These are phyloP conservation scores for Crax fasciolata DNA, from an alignment of 2,797 vertebrate species.

Conservation along the genomic window DNA sequence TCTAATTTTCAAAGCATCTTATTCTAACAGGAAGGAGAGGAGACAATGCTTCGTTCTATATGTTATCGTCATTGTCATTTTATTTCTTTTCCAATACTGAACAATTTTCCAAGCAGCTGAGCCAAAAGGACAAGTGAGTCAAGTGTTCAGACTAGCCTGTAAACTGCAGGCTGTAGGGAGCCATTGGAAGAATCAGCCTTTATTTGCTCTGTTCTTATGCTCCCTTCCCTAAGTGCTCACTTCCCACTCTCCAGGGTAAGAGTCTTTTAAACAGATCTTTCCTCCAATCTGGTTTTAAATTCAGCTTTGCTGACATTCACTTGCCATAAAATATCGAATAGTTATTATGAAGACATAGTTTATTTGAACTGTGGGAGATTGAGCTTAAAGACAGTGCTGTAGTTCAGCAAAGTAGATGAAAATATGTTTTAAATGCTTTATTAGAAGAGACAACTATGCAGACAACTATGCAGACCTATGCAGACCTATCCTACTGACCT, in stretches of 20 bases:
- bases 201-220: neutral
- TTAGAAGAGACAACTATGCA: neutral
- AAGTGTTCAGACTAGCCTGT: slow-evolving; percentile 35
- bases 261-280: neutral
- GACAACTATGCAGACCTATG: too few species aligned
- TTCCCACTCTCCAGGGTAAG: neutral
- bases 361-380: neutral
- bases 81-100: slow-evolving; percentile 38
- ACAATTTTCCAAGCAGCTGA: slow-evolving; percentile 14
- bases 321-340: neutral
- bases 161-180: slow-evolving; percentile 19
- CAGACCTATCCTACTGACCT: neutral
- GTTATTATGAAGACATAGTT: neutral
- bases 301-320: neutral
- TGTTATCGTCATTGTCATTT: neutral
- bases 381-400: neutral
- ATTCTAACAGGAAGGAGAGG: neutral
- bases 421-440: neutral
- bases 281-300: neutral
- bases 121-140: slow-evolving; percentile 16
- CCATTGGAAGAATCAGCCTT: neutral
- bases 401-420: neutral
- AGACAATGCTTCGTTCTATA: neutral
- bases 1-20: neutral
- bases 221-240: slow-evolving; percentile 11